Evolutionary conservation across 2,797 vertebrate genomes (phyloP), one percentile per base, ranked within the genome.

Genomic region (Balearica regulorum): DNA sequence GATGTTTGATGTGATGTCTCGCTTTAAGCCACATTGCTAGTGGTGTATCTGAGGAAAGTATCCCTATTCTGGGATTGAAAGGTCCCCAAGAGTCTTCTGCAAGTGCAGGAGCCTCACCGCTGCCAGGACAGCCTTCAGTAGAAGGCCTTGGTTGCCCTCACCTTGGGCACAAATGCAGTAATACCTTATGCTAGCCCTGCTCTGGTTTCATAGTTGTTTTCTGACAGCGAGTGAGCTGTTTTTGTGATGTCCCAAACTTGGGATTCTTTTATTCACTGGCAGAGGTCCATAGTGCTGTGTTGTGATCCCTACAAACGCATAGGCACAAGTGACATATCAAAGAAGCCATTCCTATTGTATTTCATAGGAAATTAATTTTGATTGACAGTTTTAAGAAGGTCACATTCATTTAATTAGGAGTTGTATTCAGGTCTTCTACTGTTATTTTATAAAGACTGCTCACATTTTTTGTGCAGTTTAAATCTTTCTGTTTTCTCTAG

Each of bases 301-400:
- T 57, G 39, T 1, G 10, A 39, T 68, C 60, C 55, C 65, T 39
- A 15, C n/a, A 71, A 79, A 69, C 11, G 46, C n/a, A 26, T 0
- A 28, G 31, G 31, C 12, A 60, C 18, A 19, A 39, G 15, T 25
- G 37, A 6, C 73, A 22, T 55, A 79, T 82, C 0, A 43, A 13
- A 93, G 79, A 48, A 72, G 19, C 9, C 9, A 3, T 58, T 66
- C 44, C 48, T 82, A 0, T 55, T 66, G 16, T 35, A 39, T 48
- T 78, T 66, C 25, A 15, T 24, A 71, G 33, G 39, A 81, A 87
- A 87, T 57, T 51, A 43, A 61, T 82, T 93, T 87, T 93, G 82
- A 90, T 10, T 75, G 94, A 51, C 86, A 62, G 5, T 44, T 92
- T 91, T 39, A 84, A 91, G 91, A 82, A 89, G 85, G 86, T 72